Conservation (phyloP, 2,888 invertebrate species). For the Caenorhabditis sp. region DNA sequence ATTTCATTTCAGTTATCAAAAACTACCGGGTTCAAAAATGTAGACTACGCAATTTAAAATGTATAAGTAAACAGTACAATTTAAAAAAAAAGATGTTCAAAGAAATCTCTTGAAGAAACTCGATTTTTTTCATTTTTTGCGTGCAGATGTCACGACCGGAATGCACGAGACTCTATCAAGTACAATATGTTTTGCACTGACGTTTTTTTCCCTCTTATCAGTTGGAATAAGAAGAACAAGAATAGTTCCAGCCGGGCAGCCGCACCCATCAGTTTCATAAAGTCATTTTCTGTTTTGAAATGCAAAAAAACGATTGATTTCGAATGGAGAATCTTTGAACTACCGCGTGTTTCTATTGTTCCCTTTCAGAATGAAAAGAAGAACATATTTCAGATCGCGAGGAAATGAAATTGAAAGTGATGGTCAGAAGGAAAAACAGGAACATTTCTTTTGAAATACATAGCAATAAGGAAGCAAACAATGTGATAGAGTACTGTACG, state of each 20-base stretch:
- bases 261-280: background rate
- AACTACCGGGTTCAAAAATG: too few relatives aligned
- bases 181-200: background rate
- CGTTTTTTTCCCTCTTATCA: constrained; percentile 1
- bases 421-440: background rate
- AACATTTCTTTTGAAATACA: background rate
- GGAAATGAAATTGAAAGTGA: too few relatives aligned
- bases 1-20: too few relatives aligned
- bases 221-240: background rate
- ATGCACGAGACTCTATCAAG: background rate
- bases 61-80: too few relatives aligned
- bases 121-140: too few relatives aligned
- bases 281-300: background rate
- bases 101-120: too few relatives aligned
- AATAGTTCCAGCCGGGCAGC: background rate
- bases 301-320: background rate
- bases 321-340: background rate
- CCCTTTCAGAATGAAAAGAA: background rate
- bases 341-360: background rate
- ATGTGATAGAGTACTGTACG: background rate
- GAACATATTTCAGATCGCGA: background rate
- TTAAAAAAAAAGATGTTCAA: too few relatives aligned
- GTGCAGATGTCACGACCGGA: background rate
- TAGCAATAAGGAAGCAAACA: background rate
- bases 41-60: too few relatives aligned